Evolutionary conservation across 2,797 vertebrate species (phyloP).

Genomic region (Otolemur crassicaudatus): DNA sequence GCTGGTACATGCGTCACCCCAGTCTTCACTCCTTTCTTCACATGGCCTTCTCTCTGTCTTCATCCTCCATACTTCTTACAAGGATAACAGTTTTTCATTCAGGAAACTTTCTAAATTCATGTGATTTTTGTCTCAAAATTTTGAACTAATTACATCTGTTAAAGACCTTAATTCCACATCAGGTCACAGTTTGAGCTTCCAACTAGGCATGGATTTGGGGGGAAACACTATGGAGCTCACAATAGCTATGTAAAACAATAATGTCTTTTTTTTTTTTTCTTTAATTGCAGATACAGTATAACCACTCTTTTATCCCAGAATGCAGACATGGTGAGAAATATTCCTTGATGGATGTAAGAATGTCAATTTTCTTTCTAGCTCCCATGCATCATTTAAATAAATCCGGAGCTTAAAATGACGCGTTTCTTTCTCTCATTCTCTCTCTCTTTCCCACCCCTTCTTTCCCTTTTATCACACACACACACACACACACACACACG

Average conservation of each 20-base stretch:
- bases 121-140: not conserved
- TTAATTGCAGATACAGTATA: not conserved
- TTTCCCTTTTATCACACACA: too few species aligned
- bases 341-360: not conserved
- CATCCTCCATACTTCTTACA: not conserved
- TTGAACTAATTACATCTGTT: not conserved
- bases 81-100: not conserved
- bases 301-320: not conserved
- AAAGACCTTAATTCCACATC: not conserved
- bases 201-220: not conserved
- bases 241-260: not conserved
- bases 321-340: not conserved
- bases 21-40: not conserved
- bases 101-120: not conserved
- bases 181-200: not conserved
- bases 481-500: not conserved
- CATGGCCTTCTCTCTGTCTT: not conserved
- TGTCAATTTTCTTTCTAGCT: not conserved
- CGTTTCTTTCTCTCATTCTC: not conserved
- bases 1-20: not conserved
- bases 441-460: not conserved
- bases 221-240: not conserved
- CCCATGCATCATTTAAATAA: not conserved
- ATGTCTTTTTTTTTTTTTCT: not conserved
- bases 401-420: not conserved